Evolutionary conservation across 2,888 invertebrate species (phyloP).

Genomic region (Drosophila histrio): DNA sequence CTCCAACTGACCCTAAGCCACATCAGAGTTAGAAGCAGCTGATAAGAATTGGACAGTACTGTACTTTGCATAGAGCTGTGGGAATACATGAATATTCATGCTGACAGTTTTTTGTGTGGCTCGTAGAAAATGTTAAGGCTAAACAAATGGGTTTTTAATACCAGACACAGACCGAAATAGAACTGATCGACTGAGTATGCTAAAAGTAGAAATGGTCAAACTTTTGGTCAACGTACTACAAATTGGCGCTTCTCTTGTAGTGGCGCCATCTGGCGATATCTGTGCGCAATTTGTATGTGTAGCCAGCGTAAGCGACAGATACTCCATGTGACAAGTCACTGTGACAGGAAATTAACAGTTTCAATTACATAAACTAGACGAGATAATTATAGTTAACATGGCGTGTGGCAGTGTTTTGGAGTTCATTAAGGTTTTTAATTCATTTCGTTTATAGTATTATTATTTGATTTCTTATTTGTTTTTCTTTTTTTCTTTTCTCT

Average conservation of each 20-base stretch:
- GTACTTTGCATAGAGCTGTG: constrained; percentile 15
- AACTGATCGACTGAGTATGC: constrained; percentile 30
- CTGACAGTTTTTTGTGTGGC: constrained; percentile 10
- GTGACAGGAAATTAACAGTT: constrained; percentile 62
- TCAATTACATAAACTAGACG: constrained; percentile 48
- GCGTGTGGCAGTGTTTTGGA: constrained; percentile 46
- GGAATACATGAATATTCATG: constrained; percentile 18
- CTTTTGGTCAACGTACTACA: background rate
- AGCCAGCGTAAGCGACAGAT: constrained; percentile 11
- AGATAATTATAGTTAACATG: constrained; percentile 44
- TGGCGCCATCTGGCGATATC: constrained; percentile 11
- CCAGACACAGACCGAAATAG: constrained; percentile 48
- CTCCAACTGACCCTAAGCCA: constrained; percentile 52
- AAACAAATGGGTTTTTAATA: constrained; percentile 64
- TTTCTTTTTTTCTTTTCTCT: constrained; percentile 10
- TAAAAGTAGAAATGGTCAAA: constrained; percentile 62
- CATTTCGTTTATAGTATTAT: constrained; percentile 10
- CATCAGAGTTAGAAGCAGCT: background rate
- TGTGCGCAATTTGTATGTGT: background rate
- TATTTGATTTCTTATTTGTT: background rate
- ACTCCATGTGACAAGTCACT: constrained; percentile 37
- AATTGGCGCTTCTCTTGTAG: background rate
- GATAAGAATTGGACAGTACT: constrained; percentile 32
- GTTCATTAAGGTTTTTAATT: constrained; percentile 12
- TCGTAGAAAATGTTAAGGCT: constrained; percentile 27